Evolutionary conservation across 2,113 vertebrate genomes (phyloP).

Genomic region (Meriones unguiculatus): DNA sequence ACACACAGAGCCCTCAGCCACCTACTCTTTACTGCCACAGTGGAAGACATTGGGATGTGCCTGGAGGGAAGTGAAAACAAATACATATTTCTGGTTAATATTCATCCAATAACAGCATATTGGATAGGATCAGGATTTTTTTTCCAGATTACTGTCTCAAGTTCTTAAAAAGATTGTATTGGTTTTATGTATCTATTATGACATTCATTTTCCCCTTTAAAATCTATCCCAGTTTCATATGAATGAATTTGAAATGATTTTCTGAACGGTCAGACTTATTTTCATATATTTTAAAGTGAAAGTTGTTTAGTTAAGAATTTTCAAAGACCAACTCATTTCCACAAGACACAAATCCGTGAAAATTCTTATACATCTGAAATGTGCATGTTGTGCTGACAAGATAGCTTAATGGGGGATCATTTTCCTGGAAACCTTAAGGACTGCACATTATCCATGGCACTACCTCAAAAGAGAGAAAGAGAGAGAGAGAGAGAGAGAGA

Average conservation of each 20-base stretch:
- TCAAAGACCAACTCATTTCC: not conserved
- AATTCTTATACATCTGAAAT: not conserved
- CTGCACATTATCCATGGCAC: not conserved
- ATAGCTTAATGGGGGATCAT: not conserved
- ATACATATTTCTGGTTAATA: not conserved
- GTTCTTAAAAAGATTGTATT: not conserved
- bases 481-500: too few species aligned
- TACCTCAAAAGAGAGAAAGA: too few species aligned
- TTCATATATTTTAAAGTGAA: not conserved
- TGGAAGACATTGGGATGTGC: not conserved
- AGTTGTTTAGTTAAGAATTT: not conserved
- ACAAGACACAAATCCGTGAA: not conserved
- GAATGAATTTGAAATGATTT: not conserved
- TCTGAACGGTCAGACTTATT: not conserved
- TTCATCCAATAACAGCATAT: not conserved
- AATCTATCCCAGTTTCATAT: constrained; percentile 17
- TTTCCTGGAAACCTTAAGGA: not conserved
- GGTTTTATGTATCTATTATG: not conserved
- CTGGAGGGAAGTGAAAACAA: not conserved
- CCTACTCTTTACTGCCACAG: not conserved
- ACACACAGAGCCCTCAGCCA: not conserved
- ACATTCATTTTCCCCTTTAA: not conserved
- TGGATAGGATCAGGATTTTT: not conserved
- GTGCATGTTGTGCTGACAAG: not conserved
- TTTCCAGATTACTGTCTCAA: not conserved